Evolutionary conservation across 1,140 invertebrate genomes (phyloP).

Genomic region (Drosophila gunungcola): DNA sequence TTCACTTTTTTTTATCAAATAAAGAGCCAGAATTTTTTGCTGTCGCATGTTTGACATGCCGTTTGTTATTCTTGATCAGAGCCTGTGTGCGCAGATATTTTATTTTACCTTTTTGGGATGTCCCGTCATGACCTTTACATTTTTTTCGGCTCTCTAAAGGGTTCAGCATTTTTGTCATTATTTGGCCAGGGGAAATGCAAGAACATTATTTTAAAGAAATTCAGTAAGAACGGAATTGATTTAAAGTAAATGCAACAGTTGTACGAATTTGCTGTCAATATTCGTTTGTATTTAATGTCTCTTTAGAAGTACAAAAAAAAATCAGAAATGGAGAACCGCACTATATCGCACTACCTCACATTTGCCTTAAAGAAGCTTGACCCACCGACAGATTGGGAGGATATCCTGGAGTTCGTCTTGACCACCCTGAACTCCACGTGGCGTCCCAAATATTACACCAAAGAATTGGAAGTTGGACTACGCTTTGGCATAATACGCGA

Average conservation of each 20-base stretch:
- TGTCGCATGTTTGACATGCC: constrained; percentile 69
- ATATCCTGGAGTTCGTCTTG: constrained; percentile 24
- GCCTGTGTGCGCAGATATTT: constrained; percentile 46
- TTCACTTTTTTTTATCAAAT: constrained; percentile 45
- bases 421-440: neutral
- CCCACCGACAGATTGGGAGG: constrained; percentile 30
- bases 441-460: constrained; percentile 13
- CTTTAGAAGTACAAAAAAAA: neutral
- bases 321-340: constrained; percentile 4
- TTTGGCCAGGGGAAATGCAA: neutral
- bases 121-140: constrained; percentile 10
- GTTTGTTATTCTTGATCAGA: constrained; percentile 75
- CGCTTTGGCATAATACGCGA: constrained; percentile 47
- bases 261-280: neutral
- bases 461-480: constrained; percentile 33
- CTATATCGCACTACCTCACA: constrained; percentile 38
- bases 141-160: constrained; percentile 23
- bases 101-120: constrained; percentile 37
- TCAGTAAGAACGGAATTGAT: neutral
- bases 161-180: constrained; percentile 49
- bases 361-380: constrained; percentile 24
- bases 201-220: constrained; percentile 16
- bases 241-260: constrained; percentile 7
- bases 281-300: neutral
- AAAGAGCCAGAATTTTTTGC: constrained; percentile 52